phyloP scores from a whole-genome alignment of 2,888 invertebrate genomes.

The Orthonevra nobilis region DNA sequence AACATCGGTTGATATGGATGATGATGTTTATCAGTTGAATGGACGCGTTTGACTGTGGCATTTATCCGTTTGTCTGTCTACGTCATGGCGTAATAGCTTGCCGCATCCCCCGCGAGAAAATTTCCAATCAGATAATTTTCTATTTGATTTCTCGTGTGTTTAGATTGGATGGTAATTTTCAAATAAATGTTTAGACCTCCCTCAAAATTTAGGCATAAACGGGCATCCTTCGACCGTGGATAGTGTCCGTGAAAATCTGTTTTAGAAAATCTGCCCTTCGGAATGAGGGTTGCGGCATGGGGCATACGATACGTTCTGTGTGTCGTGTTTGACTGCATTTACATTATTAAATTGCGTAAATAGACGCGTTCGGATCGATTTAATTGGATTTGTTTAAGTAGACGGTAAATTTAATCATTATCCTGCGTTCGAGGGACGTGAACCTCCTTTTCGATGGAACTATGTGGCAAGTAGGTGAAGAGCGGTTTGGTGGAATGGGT shows the following conservation, averaged over 20 bases:
- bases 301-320: no score
- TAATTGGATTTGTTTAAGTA: conserved; percentile 65
- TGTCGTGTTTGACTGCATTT: conserved; percentile 58
- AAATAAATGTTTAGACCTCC: conserved; percentile 33
- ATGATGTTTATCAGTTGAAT: conserved; percentile 39
- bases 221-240: not conserved
- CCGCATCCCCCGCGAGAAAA: conserved; percentile 35
- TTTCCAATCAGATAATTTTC: conserved; percentile 65
- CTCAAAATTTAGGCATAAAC: not conserved
- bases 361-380: conserved; percentile 57
- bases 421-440: not conserved
- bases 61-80: not conserved
- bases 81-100: not conserved
- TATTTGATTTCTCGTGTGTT: conserved; percentile 61
- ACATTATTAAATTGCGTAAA: conserved; percentile 67
- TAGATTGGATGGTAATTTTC: conserved; percentile 43
- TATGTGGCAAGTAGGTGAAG: conserved; percentile 8
- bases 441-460: not conserved
- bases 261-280: conserved; percentile 20
- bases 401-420: conserved; percentile 59
- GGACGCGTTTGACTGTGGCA: not conserved
- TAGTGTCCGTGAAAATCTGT: conserved; percentile 11
- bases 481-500: conserved; percentile 1
- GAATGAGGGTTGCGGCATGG: not conserved
- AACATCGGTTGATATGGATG: conserved; percentile 5